Evolutionary conservation across 64 coral and sea anemone genomes (phyloP), one percentile per base, ranked within the genome.

Genomic region (Montipora sp.): DNA sequence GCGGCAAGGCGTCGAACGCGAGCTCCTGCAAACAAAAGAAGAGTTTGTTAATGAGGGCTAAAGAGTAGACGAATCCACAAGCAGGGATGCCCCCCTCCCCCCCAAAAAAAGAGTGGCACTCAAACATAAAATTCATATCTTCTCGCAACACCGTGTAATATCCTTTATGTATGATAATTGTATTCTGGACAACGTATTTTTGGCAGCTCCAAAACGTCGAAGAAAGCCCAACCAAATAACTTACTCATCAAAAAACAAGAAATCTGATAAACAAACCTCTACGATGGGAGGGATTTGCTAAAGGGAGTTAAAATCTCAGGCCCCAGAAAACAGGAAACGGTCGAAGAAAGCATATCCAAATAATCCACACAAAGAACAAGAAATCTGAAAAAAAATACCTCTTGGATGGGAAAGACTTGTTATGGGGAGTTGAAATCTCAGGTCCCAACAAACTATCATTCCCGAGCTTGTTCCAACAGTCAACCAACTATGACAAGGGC

Each of bases 401-500:
- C 94, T 92, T 12, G 97, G 97, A 92, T 98, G 97, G n/a, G 94
- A 85, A 0, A 98, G 84, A 63, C 80, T 93, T 47, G 97, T 95
- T 36, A 98, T 95, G 10, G 97, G 97, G 12, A 98, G 84, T 59
- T 98, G 97, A 85, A 98, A 98, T 2, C 97, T 88, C 15, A 98
- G 80, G 88, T 98, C 97, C 97, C 97, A 98, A 59, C 97, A 98
- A 15, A 98, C 97, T 22, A 98, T 67, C 8, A 90, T 95, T 3
- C 97, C 97, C 22, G 77, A 87, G 84, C 91, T 92, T 21, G 97
- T 98, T 3, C 97, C 97, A 8, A 93, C 94, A 8, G 91, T 92
- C 15, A 98, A 50, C 97, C 97, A 98, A 45, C 97, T 96, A 59
- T 96, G 94, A 70, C 91, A 96, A 18, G 97, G 97, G 23, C 96